Conservation (phyloP, 2,888 invertebrate species). For the Ptychoptera albimana region DNA sequence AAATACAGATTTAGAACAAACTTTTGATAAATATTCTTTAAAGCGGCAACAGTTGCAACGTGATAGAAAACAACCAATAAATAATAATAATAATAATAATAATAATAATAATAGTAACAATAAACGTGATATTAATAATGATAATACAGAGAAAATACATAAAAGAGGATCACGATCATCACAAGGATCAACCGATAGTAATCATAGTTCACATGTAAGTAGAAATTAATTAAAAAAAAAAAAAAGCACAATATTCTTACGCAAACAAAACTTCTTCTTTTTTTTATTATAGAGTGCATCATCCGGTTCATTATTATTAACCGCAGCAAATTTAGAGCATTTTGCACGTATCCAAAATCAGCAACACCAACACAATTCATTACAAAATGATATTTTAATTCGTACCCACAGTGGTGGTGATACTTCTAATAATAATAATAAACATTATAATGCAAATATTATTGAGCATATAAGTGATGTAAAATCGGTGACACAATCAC, state of each 20-base stretch:
- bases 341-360: slow-evolving; percentile 38
- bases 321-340: slow-evolving; percentile 52
- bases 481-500: not conserved
- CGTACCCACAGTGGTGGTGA: slow-evolving; percentile 13
- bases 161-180: slow-evolving; percentile 42
- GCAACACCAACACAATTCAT: not conserved
- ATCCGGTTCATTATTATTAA: slow-evolving; percentile 62
- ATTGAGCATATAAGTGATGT: slow-evolving; percentile 12
- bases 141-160: not conserved
- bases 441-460: slow-evolving; percentile 12
- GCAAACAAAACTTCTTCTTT: slow-evolving; percentile 3
- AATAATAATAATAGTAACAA: not conserved
- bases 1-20: not conserved
- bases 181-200: slow-evolving; percentile 53
- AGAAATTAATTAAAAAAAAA: too few species aligned
- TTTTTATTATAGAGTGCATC: slow-evolving; percentile 47
- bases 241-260: too few species aligned
- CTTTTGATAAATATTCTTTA: slow-evolving; percentile 1
- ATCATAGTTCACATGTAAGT: slow-evolving; percentile 65
- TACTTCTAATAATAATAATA: slow-evolving; percentile 9
- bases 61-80: not conserved
- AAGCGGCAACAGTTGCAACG: not conserved
- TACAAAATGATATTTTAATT: slow-evolving; percentile 6
- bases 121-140: slow-evolving; percentile 1
- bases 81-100: not conserved